Percentiles rank a stretch among this genome's conserved stretches.
phyloP scores from a whole-genome alignment of 2,888 invertebrate species.

The Anodontia alba region DNA sequence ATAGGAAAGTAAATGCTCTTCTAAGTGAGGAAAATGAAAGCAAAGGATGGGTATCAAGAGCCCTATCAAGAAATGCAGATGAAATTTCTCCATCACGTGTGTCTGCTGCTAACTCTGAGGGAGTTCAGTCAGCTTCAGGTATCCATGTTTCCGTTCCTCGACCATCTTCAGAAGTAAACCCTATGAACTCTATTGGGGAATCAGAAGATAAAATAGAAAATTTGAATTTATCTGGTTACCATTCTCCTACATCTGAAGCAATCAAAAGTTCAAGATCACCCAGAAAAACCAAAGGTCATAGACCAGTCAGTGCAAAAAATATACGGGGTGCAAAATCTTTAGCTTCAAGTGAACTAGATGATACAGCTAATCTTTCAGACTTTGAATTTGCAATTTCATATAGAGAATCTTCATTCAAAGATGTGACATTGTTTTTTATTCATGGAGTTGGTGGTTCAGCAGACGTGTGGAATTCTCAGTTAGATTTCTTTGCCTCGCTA shows the following conservation, averaged over 20 bases:
- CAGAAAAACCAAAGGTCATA: conserved; percentile 53
- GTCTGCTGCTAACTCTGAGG: conserved; percentile 30
- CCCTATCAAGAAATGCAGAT: neutral
- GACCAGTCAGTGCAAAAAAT: conserved; percentile 57
- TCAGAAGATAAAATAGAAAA: neutral
- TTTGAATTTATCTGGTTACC: neutral
- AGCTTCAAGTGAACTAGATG: conserved; percentile 31
- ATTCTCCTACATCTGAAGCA: neutral
- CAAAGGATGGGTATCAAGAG: conserved; percentile 3
- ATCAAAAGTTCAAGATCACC: conserved; percentile 40
- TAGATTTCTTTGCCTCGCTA: conserved; percentile 87
- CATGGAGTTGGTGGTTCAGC: conserved; percentile 90
- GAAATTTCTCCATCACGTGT: neutral
- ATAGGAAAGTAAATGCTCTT: neutral
- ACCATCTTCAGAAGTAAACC: neutral
- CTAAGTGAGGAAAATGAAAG: neutral
- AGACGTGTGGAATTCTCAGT: conserved; percentile 88
- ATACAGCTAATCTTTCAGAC: conserved; percentile 25
- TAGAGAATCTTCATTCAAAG: conserved; percentile 48
- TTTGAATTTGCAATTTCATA: conserved; percentile 27
- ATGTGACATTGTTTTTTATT: conserved; percentile 87
- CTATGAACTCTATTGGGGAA: neutral
- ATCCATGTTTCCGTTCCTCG: conserved; percentile 47
- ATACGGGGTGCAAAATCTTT: conserved; percentile 28
- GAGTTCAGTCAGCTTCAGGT: conserved; percentile 62